These are phyloP conservation scores for Arbacia lixula DNA, from an alignment of 53 echinoderm and acorn worm species.

Conservation along the genomic window DNA sequence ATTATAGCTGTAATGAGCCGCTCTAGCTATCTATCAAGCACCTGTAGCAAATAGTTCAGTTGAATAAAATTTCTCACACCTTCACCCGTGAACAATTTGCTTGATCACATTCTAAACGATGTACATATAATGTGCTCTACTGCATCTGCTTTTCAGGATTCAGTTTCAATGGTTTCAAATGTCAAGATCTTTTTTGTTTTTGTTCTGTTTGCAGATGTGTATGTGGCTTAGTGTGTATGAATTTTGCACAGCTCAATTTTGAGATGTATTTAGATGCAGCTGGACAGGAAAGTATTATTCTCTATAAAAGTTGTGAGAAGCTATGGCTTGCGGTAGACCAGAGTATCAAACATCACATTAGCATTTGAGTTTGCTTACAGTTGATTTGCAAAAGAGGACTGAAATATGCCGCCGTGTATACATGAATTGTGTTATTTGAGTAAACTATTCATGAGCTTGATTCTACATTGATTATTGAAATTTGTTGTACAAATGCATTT, in stretches of 20 bases:
- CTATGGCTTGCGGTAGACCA: constrained; percentile 18
- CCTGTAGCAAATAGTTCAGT: no score
- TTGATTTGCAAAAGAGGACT: constrained; percentile 62
- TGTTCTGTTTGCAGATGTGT: background rate
- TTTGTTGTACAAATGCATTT: constrained; percentile 46
- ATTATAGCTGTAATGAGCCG: background rate
- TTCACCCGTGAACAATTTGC: no score
- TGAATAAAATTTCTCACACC: no score
- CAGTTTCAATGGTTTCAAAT: no score
- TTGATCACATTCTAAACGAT: constrained; percentile 30
- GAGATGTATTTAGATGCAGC: constrained; percentile 24
- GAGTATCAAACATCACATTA: background rate
- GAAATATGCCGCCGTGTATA: constrained; percentile 60
- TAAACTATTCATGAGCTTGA: constrained; percentile 40
- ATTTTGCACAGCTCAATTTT: constrained; percentile 28
- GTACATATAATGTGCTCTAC: no score
- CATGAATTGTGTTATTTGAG: constrained; percentile 35
- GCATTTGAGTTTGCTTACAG: constrained; percentile 18
- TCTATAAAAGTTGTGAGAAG: background rate
- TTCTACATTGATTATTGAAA: constrained; percentile 43
- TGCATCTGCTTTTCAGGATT: no score
- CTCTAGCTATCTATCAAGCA: no score
- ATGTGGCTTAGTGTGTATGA: constrained; percentile 4
- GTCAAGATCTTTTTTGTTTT: no score
- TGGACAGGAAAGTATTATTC: constrained; percentile 42